Percentiles rank a stretch among this genome's conserved stretches.
phyloP scores from a whole-genome alignment of 1,140 invertebrate species.

The Notospermus geniculatus region DNA sequence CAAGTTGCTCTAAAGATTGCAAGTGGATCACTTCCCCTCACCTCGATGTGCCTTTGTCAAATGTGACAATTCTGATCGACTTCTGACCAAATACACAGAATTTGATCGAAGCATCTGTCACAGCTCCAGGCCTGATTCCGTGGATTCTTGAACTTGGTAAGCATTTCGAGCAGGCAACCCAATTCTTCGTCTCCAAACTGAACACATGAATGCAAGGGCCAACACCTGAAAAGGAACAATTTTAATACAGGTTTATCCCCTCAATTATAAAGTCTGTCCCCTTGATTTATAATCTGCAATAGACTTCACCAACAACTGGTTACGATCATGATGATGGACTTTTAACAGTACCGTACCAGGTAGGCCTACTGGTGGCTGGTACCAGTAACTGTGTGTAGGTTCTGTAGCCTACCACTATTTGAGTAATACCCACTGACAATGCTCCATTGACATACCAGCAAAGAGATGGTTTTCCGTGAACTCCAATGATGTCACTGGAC shows the following conservation, averaged over 20 bases:
- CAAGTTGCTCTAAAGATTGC: too few relatives aligned
- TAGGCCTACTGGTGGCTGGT: neutral
- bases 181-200: constrained; percentile 5
- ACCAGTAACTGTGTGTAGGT: neutral
- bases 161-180: constrained; percentile 9
- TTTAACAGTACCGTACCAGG: neutral
- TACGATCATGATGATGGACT: neutral
- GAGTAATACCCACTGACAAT: constrained; percentile 25
- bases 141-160: constrained; percentile 27
- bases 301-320: neutral
- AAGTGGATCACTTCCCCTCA: too few relatives aligned
- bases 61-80: constrained; percentile 11
- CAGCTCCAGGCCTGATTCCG: constrained; percentile 27
- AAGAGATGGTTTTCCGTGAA: constrained; percentile 21
- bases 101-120: neutral
- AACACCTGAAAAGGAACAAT: constrained; percentile 24
- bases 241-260: too few relatives aligned
- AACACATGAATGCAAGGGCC: constrained; percentile 30
- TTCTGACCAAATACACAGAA: constrained; percentile 21
- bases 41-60: neutral
- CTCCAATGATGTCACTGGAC: constrained; percentile 31
- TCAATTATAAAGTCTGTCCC: too few relatives aligned
- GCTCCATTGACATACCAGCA: constrained; percentile 22
- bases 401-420: neutral
- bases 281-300: neutral